Percentiles rank a stretch among this genome's conserved stretches.
phyloP scores from a whole-genome alignment of 2,888 invertebrate species.

The Amblyjoppa proteus region DNA sequence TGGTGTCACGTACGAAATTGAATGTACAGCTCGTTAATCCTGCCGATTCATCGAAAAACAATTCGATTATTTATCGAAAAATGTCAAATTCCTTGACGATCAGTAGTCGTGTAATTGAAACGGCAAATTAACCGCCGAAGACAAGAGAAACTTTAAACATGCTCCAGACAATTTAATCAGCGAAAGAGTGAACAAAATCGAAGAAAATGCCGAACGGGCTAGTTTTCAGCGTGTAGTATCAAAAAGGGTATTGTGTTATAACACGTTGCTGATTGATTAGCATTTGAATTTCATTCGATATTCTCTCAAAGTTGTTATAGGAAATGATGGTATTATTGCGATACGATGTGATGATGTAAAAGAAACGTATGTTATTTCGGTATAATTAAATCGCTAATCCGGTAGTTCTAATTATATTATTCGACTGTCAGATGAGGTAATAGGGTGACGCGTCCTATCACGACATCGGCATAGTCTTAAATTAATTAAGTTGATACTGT shows the following conservation, averaged over 20 bases:
- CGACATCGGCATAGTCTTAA: constrained; percentile 22
- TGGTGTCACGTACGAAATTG: constrained; percentile 7
- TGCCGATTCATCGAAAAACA: constrained; percentile 31
- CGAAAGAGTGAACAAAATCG: no score
- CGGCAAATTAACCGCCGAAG: not conserved
- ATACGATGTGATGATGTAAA: constrained; percentile 35
- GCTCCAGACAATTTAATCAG: not conserved
- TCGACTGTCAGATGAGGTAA: constrained; percentile 17
- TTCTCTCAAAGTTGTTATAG: constrained; percentile 6
- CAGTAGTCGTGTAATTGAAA: not conserved
- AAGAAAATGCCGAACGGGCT: not conserved
- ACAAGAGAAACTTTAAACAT: not conserved
- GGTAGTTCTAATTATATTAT: constrained; percentile 23
- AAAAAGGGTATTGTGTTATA: constrained; percentile 4
- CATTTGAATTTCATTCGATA: constrained; percentile 5
- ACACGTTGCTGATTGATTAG: constrained; percentile 6
- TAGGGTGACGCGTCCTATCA: constrained; percentile 15
- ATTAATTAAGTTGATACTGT: constrained; percentile 38
- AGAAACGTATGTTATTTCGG: constrained; percentile 23
- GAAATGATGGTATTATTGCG: constrained; percentile 43
- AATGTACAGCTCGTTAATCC: constrained; percentile 1
- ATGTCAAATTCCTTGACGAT: not conserved
- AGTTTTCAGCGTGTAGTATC: not conserved
- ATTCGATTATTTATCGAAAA: not conserved
- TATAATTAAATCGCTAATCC: constrained; percentile 28